phyloP scores from a whole-genome alignment of 1,140 invertebrate genomes.

The Tetragonula clypearis region DNA sequence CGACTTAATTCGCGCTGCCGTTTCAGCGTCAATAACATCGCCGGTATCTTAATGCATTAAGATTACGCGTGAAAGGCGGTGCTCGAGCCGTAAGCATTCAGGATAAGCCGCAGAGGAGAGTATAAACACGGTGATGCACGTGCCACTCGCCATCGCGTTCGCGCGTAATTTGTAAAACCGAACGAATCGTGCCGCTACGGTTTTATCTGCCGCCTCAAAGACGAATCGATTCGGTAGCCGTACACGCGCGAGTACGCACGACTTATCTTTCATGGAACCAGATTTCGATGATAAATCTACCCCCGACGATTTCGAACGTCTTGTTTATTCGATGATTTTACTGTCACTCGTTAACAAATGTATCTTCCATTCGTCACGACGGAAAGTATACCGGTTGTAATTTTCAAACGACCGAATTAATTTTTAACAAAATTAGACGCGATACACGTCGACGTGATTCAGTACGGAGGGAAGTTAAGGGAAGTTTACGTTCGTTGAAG shows the following conservation, averaged over 20 bases:
- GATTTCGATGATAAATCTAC: neutral
- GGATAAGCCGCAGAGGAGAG: slow-evolving; percentile 28
- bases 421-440: neutral
- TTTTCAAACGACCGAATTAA: neutral
- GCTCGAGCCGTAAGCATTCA: neutral
- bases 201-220: slow-evolving; percentile 11
- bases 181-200: neutral
- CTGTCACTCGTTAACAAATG: neutral
- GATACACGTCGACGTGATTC: neutral
- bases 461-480: neutral
- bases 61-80: slow-evolving; percentile 50
- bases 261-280: neutral
- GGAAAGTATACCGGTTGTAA: fast-evolving
- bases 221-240: slow-evolving; percentile 11
- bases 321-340: fast-evolving
- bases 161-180: slow-evolving; percentile 34
- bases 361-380: neutral
- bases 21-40: slow-evolving; percentile 44
- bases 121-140: neutral
- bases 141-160: slow-evolving; percentile 21
- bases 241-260: neutral
- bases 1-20: slow-evolving; percentile 39
- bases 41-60: slow-evolving; percentile 54
- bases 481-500: slow-evolving; percentile 4
- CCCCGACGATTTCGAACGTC: neutral